Base-by-base conservation (phyloP, 2,797 vertebrate genomes). In the Tympanoctomys barrerae region DNA sequence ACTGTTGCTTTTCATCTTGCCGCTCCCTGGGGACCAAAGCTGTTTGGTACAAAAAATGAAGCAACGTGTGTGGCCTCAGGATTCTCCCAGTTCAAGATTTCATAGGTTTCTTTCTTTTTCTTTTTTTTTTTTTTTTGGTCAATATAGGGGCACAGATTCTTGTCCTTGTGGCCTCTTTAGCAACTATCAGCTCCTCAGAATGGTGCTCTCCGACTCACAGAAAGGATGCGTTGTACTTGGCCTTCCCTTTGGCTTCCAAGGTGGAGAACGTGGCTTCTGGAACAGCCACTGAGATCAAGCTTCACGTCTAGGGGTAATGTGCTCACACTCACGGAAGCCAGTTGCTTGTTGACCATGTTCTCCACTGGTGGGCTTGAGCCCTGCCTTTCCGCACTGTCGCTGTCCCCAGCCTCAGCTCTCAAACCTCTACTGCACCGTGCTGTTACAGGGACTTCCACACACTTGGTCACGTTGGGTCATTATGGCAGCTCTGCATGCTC, bases 11-110 rank as follows among this genome's bases (percentile, higher is more conserved):
- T 95, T 95, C 89, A 86, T 92, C 96, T 91, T 97, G 94, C 80
- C 88, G 84, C 95, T 98, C 3, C 18, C 90, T 97, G 93, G 86
- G 97, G 97, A 98, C 97, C 97, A 97, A 96, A 98, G 95, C 97
- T 88, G 91, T 97, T 97, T 97, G 97, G 96, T 97, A 94, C 75
- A 94, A 94, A 94, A 98, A 95, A 89, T 94, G 94, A 96, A 97
- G 94, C 98, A 98, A 97, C 94, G 90, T 97, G 97, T 98, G 98
- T 98, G 98, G 98, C 98, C 98, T 97, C 75, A 87, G 96, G 91
- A 93, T 96, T 98, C 96, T 91, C 84, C 96, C 97, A 97, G 91
- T 96, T 96, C 97, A 98, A 96, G 98, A 97, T 98, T 97, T 95
- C 61, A 28, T 88, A 70, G 79, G 90, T 95, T 91, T 94, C 49